Evolutionary conservation across 2,797 vertebrate species (phyloP).

Genomic region (Microctenopoma lineatum): DNA sequence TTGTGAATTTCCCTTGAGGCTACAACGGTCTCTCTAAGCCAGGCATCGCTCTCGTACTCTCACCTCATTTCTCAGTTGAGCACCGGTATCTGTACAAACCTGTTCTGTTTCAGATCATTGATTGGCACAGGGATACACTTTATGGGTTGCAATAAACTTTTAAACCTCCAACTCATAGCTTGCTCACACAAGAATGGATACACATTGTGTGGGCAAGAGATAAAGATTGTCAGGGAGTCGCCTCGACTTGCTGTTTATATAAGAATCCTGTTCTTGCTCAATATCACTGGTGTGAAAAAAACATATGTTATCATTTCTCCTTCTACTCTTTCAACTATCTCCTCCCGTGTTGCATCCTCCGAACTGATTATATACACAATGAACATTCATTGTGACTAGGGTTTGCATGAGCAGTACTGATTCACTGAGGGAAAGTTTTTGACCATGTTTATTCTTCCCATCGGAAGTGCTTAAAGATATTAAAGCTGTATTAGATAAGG

Average conservation of each 20-base stretch:
- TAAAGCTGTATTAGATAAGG: too few species aligned
- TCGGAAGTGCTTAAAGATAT: not conserved
- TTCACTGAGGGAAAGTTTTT: not conserved
- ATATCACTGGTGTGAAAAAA: conserved; percentile 11
- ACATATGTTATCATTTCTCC: not conserved
- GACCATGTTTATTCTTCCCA: too few species aligned
- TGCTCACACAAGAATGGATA: conserved; percentile 28
- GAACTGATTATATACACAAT: not conserved
- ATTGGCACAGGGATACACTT: not conserved
- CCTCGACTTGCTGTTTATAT: conserved; percentile 56
- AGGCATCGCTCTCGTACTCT: not conserved
- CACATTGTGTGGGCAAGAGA: conserved; percentile 18
- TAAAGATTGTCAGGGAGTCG: conserved; percentile 25
- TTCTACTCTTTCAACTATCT: not conserved
- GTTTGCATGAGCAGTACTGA: not conserved
- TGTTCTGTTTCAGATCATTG: conserved; percentile 5
- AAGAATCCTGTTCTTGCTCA: conserved; percentile 43
- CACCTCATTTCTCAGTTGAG: not conserved
- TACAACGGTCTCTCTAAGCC: not conserved
- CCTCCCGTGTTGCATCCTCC: not conserved
- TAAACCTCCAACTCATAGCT: not conserved
- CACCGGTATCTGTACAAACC: conserved; percentile 13
- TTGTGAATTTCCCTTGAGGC: conserved; percentile 12
- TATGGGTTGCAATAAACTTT: conserved; percentile 45
- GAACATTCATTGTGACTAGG: not conserved